Percentiles rank a stretch among this genome's conserved stretches.
Conservation (phyloP, 2,888 invertebrate genomes). For the Agrochola circellaris region DNA sequence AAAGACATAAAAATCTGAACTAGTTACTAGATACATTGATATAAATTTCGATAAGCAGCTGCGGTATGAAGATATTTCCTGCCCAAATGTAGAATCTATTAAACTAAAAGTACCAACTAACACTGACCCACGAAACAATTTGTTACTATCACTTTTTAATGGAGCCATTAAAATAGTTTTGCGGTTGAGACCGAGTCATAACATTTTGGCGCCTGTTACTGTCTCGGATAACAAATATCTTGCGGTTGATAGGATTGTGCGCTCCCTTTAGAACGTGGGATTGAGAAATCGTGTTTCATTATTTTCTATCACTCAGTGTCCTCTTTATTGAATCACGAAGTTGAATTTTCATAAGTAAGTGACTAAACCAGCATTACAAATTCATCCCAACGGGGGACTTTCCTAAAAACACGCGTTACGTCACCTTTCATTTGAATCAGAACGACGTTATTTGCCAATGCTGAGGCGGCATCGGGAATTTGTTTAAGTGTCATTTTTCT, state of each 20-base stretch:
- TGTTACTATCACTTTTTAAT: conserved; percentile 89
- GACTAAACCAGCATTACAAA: conserved; percentile 73
- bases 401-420: conserved; percentile 46
- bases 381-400: conserved; percentile 46
- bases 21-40: conserved; percentile 63
- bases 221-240: conserved; percentile 82
- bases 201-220: conserved; percentile 83
- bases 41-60: conserved; percentile 70
- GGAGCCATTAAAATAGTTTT: conserved; percentile 87
- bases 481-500: conserved; percentile 82
- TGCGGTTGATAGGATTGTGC: conserved; percentile 80
- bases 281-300: conserved; percentile 81
- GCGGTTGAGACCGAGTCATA: conserved; percentile 83
- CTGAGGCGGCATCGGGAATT: conserved; percentile 72
- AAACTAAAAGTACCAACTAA: conserved; percentile 67
- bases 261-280: conserved; percentile 71
- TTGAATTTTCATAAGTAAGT: conserved; percentile 70
- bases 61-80: conserved; percentile 79
- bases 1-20: conserved; percentile 59
- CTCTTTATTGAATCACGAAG: conserved; percentile 69
- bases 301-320: conserved; percentile 74
- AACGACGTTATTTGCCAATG: conserved; percentile 70
- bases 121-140: conserved; percentile 81
- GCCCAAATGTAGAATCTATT: conserved; percentile 71
- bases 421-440: conserved; percentile 67